Evolutionary conservation across 92 coral and sea anemone genomes (phyloP).

Genomic region (Parazoanthus atlanticus): DNA sequence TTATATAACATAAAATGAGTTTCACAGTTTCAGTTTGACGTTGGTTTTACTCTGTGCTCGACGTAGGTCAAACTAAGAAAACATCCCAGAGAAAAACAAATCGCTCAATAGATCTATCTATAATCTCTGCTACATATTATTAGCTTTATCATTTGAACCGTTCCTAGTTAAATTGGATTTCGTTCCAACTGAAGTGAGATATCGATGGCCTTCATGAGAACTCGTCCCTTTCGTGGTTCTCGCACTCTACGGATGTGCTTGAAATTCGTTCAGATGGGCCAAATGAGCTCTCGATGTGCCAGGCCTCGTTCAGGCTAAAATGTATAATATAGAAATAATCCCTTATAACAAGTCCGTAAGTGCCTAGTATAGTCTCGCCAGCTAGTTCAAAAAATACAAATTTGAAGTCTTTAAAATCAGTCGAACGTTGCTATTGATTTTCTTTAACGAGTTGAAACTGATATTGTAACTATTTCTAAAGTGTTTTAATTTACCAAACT

Average conservation of each 20-base stretch:
- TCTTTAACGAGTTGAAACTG: too few species aligned
- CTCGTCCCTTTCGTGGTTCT: neutral
- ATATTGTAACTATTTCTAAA: too few species aligned
- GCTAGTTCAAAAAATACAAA: too few species aligned
- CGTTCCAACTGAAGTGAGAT: neutral
- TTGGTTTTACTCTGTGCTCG: neutral
- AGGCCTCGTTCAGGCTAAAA: too few species aligned
- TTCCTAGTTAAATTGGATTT: neutral
- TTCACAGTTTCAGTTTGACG: neutral
- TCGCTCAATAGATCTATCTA: neutral
- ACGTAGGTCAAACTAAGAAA: neutral
- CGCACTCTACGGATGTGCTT: too few species aligned
- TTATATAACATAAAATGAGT: neutral
- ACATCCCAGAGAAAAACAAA: neutral
- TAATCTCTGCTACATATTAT: too few species aligned
- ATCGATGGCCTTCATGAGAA: neutral
- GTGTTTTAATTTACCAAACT: neutral
- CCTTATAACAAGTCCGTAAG: neutral
- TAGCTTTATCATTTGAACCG: neutral
- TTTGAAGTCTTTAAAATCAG: too few species aligned
- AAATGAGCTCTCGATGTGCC: neutral
- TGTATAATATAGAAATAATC: too few species aligned
- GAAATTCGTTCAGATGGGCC: neutral
- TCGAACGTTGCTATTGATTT: neutral
- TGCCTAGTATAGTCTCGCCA: too few species aligned